These are phyloP conservation scores for Lypha dubia DNA, from an alignment of 2,888 invertebrate genomes.

Conservation along the genomic window DNA sequence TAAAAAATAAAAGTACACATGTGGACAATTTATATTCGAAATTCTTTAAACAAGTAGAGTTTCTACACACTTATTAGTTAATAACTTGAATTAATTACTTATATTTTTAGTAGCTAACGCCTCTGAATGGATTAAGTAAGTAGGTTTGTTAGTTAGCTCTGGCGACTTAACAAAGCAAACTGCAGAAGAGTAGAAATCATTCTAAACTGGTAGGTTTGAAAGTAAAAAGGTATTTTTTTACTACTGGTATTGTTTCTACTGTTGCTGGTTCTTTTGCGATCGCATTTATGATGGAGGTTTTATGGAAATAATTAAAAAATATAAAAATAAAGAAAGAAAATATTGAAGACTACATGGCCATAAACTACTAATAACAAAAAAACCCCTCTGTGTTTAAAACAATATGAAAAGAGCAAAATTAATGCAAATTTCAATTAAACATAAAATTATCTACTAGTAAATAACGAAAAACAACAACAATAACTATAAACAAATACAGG, in stretches of 20 bases:
- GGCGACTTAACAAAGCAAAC: constrained; percentile 30
- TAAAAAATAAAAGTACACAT: background rate
- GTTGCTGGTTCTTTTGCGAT: constrained; percentile 52
- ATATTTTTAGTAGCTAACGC: background rate
- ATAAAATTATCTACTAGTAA: constrained; percentile 34
- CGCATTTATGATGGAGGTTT: constrained; percentile 50
- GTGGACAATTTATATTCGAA: background rate
- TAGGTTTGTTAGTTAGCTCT: constrained; percentile 48
- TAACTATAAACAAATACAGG: constrained; percentile 19
- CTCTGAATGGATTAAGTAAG: constrained; percentile 34
- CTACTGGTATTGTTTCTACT: constrained; percentile 28
- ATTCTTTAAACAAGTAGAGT: background rate
- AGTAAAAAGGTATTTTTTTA: constrained; percentile 61
- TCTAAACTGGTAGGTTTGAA: constrained; percentile 60
- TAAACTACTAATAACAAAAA: constrained; percentile 26
- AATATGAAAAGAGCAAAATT: constrained; percentile 64
- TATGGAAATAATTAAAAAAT: constrained; percentile 49
- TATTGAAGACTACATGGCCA: constrained; percentile 51
- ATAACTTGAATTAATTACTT: background rate
- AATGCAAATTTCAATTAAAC: constrained; percentile 56
- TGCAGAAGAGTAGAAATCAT: constrained; percentile 57
- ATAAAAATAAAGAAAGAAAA: constrained; percentile 14
- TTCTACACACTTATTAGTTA: background rate
- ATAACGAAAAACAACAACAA: constrained; percentile 9
- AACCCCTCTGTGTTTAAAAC: constrained; percentile 47